A percentile compares a stretch with the other conserved stretches of the same genome.
Conservation (phyloP, 1,140 invertebrate species). For the Belonocnema kinseyi region DNA sequence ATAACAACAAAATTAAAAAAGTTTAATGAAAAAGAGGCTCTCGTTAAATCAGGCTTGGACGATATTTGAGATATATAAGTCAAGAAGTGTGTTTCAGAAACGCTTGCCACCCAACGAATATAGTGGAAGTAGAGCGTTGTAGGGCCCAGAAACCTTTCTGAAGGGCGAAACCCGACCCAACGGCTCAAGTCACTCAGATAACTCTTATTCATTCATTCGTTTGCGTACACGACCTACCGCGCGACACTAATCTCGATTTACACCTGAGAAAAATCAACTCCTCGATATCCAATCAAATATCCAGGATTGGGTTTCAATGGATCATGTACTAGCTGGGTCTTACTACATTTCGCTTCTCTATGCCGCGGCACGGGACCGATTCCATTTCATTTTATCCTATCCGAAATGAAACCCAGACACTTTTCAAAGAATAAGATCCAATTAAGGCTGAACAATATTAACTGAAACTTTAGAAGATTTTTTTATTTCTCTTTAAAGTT, state of each 20-base stretch:
- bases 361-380: too few relatives aligned
- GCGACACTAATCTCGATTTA: constrained; percentile 65
- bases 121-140: constrained; percentile 41
- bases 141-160: constrained; percentile 50
- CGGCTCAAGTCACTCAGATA: constrained; percentile 45
- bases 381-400: too few relatives aligned
- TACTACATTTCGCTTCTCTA: too few relatives aligned
- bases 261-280: constrained; percentile 59
- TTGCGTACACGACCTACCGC: constrained; percentile 63
- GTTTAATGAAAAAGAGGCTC: constrained; percentile 42
- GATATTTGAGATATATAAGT: constrained; percentile 55
- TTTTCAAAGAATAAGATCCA: too few relatives aligned
- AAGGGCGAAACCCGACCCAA: constrained; percentile 64
- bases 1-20: constrained; percentile 34
- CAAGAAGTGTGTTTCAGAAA: constrained; percentile 56
- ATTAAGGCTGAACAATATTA: too few relatives aligned
- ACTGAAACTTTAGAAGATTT: too few relatives aligned
- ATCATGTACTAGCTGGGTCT: background rate
- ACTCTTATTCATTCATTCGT: constrained; percentile 61
- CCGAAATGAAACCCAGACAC: too few relatives aligned
- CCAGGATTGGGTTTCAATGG: constrained; percentile 38
- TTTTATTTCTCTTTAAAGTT: too few relatives aligned
- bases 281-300: constrained; percentile 49
- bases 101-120: constrained; percentile 60
- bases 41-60: constrained; percentile 54